A percentile compares a stretch with the other conserved stretches of the same genome.
Evolutionary conservation across 1,140 invertebrate genomes (phyloP).

Genomic region (Harlomillsia oculata): DNA sequence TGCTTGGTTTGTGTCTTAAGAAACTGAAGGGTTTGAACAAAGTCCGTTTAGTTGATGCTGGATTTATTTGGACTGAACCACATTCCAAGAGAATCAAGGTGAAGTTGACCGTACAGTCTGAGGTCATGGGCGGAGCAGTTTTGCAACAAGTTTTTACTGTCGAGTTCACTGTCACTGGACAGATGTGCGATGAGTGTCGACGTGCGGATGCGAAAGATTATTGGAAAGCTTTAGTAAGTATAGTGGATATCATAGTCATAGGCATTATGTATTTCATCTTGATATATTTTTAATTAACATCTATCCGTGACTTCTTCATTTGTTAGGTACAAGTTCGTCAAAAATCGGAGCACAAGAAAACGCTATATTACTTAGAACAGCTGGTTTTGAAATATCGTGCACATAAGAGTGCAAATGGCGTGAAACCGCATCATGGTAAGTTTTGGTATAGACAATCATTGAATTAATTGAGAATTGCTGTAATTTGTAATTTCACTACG

Average conservation of each 20-base stretch:
- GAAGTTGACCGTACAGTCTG: slow-evolving; percentile 92
- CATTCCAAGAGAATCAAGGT: slow-evolving; percentile 97
- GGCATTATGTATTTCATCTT: too few species aligned
- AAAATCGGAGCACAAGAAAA: slow-evolving; percentile 88
- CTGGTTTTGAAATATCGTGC: slow-evolving; percentile 91
- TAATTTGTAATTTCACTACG: background rate
- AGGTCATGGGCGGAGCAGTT: slow-evolving; percentile 72
- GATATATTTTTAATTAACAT: too few species aligned
- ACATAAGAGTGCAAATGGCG: slow-evolving; percentile 81
- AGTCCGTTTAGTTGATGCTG: slow-evolving; percentile 86
- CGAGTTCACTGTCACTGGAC: slow-evolving; percentile 80
- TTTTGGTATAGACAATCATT: slow-evolving; percentile 2
- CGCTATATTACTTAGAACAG: slow-evolving; percentile 97
- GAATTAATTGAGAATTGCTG: background rate
- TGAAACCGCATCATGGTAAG: slow-evolving; percentile 82
- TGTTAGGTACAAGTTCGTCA: slow-evolving; percentile 69
- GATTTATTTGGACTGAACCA: slow-evolving; percentile 98
- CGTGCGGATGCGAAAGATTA: slow-evolving; percentile 93
- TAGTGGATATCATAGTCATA: too few species aligned
- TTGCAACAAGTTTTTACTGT: slow-evolving; percentile 88
- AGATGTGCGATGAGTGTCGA: slow-evolving; percentile 98
- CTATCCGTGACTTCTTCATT: too few species aligned
- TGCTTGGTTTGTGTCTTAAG: slow-evolving; percentile 85
- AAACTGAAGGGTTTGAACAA: slow-evolving; percentile 84
- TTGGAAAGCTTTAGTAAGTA: slow-evolving; percentile 79